Conservation (phyloP, 2,888 invertebrate species). For the Zhuqinia jingwanae region DNA sequence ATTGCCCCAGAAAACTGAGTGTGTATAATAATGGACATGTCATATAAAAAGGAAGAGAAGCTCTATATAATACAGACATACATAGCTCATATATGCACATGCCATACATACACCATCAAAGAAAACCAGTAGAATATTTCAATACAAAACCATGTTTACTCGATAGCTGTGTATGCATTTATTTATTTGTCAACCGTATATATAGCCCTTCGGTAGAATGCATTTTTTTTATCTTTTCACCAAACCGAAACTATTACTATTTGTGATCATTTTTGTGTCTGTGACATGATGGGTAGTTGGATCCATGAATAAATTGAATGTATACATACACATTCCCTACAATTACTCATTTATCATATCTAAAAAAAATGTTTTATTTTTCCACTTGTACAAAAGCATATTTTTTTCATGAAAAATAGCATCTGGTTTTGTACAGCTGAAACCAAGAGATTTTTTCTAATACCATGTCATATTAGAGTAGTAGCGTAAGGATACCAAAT, state of each 20-base stretch:
- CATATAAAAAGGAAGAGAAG: background rate
- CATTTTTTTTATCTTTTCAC: no score
- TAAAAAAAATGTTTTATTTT: background rate
- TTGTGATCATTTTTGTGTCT: no score
- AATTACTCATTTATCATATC: constrained; percentile 11
- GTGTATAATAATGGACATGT: background rate
- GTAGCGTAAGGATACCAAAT: background rate
- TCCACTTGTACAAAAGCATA: background rate
- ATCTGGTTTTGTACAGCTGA: background rate
- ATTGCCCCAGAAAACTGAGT: constrained; percentile 29
- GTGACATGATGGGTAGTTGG: no score
- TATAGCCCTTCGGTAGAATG: no score
- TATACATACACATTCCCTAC: background rate
- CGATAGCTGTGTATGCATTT: no score
- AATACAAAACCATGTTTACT: no score
- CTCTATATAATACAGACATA: background rate
- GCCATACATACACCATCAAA: no score
- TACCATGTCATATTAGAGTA: background rate
- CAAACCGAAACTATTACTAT: no score
- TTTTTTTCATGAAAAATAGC: constrained; percentile 11
- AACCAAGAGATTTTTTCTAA: background rate
- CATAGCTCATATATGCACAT: background rate
- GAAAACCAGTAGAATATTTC: no score
- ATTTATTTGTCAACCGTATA: no score
- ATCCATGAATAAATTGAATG: constrained; percentile 9